A percentile compares a stretch with the other conserved stretches of the same genome.
Evolutionary conservation across 1,140 invertebrate genomes (phyloP).

Genomic region (Metopolophium dirhodum): DNA sequence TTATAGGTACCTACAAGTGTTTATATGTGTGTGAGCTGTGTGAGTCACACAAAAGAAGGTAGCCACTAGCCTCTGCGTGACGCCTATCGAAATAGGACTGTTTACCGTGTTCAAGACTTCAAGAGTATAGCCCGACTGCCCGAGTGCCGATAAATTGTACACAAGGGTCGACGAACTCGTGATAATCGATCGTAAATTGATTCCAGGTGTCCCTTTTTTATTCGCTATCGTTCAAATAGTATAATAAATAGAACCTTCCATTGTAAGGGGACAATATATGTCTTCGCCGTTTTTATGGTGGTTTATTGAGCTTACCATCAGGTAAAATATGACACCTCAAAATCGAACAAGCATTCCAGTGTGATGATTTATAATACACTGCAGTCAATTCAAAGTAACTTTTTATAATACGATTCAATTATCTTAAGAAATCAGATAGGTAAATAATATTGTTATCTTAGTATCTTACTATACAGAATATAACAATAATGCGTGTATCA

Average conservation of each 20-base stretch:
- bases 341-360: neutral
- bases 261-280: neutral
- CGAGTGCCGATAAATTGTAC: neutral
- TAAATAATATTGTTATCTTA: neutral
- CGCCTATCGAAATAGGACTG: neutral
- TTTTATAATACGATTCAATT: neutral
- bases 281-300: neutral
- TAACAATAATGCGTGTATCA: too few relatives aligned
- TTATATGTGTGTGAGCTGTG: neutral
- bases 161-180: constrained; percentile 12
- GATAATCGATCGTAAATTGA: constrained; percentile 12
- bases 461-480: too few relatives aligned
- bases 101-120: neutral
- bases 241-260: neutral
- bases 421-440: neutral
- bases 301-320: neutral
- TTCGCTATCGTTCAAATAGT: neutral
- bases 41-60: constrained; percentile 16
- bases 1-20: neutral
- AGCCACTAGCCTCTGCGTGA: neutral
- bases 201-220: neutral
- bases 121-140: neutral
- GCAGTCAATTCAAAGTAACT: neutral
- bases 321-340: neutral
- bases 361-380: too few relatives aligned